phyloP scores from a whole-genome alignment of 1,140 invertebrate genomes.

The Neodiprion lecontei region DNA sequence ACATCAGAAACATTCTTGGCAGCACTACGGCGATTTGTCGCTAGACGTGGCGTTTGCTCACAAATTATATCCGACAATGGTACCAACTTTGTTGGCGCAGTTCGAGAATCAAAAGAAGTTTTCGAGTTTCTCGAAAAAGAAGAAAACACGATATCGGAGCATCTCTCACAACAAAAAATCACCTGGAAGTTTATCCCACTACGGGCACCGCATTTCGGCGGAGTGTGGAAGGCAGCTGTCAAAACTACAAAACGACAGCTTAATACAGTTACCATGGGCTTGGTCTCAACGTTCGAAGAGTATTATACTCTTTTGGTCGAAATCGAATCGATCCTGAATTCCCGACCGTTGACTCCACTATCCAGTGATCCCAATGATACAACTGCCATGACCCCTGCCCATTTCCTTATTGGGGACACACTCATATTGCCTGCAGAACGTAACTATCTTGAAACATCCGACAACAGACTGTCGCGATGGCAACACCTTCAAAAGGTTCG shows the following conservation, averaged over 20 bases:
- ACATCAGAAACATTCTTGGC: constrained; percentile 23
- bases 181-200: constrained; percentile 36
- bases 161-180: constrained; percentile 19
- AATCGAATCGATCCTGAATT: constrained; percentile 37
- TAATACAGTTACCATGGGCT: neutral
- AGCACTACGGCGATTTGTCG: constrained; percentile 22
- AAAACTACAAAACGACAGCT: neutral
- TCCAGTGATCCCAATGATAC: constrained; percentile 23
- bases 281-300: constrained; percentile 30
- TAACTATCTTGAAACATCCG: constrained; percentile 19
- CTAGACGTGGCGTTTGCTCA: constrained; percentile 24
- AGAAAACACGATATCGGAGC: constrained; percentile 8
- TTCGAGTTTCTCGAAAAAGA: constrained; percentile 5
- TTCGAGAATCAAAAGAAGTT: constrained; percentile 10
- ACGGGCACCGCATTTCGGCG: constrained; percentile 33
- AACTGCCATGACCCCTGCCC: constrained; percentile 23
- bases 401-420: constrained; percentile 25
- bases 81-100: constrained; percentile 33
- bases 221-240: constrained; percentile 32
- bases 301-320: constrained; percentile 32
- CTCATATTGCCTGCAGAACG: constrained; percentile 22
- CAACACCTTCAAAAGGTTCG: constrained; percentile 34
- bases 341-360: constrained; percentile 31
- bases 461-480: constrained; percentile 30
- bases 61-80: constrained; percentile 35